Evolutionary conservation across 2,888 invertebrate species (phyloP), one percentile per base, ranked within the genome.

Genomic region (Coelopa pilipes): DNA sequence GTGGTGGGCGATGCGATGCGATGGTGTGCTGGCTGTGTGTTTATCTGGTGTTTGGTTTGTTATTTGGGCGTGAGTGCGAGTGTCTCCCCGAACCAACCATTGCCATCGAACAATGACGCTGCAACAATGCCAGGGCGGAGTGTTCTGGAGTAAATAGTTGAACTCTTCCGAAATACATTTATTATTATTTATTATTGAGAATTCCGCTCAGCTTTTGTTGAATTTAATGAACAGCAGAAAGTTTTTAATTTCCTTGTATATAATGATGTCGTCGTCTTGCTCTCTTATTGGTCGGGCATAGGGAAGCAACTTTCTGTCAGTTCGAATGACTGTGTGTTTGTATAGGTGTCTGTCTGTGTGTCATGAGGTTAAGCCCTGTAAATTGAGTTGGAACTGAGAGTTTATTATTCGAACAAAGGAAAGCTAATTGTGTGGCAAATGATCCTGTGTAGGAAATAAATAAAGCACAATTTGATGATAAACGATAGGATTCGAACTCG

Each of bases 161-260:
- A 15, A 57, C 19, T 60, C 24, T 62, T 70, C 62, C 62, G 70
- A 24, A 60, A 60, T 65, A 63, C 63, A 71, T 65, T 71, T 65
- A 65, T 71, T 65, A 65, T 71, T 65, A 60, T 70, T 70, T 70
- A 60, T 70, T 70, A 70, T 60, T 46, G 71, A 45, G 55, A n/a
- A 46, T 53, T 53, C 53, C 50, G 45, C 19, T 63, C 71, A 66
- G 45, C 53, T 71, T 53, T 65, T 55, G 71, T 63, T 53, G 55
- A 65, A 53, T 71, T 55, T 59, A 19, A 69, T 59, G 70, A 70
- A 60, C 49, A 60, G 49, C 13, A n/a, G 49, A 60, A 70, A 70
- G 49, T 70, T 70, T 68, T 70, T 49, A 70, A 70, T 60, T 70
- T 70, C 10, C 19, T 70, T 60, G 60, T 34, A 60, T 60, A 70